Evolutionary conservation across 30 jellyfish, hydroid and myxozoan genomes (phyloP).

Genomic region (Aurelia sp.): DNA sequence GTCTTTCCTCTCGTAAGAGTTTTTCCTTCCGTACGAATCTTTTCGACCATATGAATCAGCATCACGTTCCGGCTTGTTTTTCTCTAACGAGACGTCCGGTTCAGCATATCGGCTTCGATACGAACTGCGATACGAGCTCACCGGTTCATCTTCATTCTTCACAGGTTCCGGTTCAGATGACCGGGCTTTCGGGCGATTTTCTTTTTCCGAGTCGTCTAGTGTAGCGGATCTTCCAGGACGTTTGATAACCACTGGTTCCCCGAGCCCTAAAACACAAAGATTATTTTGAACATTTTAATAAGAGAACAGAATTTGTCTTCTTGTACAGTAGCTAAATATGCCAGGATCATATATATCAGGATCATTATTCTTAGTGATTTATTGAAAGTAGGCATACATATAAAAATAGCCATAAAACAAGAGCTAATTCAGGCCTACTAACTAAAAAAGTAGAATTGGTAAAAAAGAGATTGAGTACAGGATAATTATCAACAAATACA

Average conservation of each 20-base stretch:
- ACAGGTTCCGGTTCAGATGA: background rate
- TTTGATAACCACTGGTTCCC: slow-evolving; percentile 55
- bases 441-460: too few species aligned
- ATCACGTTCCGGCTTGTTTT: background rate
- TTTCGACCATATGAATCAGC: background rate
- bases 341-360: too few species aligned
- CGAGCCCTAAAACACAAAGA: slow-evolving; percentile 30
- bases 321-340: too few species aligned
- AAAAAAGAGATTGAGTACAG: too few species aligned
- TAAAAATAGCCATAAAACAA: too few species aligned
- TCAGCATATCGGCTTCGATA: slow-evolving; percentile 21
- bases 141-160: slow-evolving; percentile 21
- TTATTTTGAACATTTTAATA: too few species aligned
- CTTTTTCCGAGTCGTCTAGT: slow-evolving; percentile 25
- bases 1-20: slow-evolving; percentile 24
- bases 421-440: too few species aligned
- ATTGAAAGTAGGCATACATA: too few species aligned
- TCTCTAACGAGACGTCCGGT: background rate
- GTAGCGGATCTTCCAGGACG: slow-evolving; percentile 35
- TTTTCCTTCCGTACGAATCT: background rate
- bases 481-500: too few species aligned
- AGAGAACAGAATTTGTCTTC: too few species aligned
- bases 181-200: background rate
- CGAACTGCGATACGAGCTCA: slow-evolving; percentile 21
- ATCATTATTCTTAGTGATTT: too few species aligned